Base-by-base conservation (phyloP, 1,140 invertebrate species). In the Anastrepha ludens region DNA sequence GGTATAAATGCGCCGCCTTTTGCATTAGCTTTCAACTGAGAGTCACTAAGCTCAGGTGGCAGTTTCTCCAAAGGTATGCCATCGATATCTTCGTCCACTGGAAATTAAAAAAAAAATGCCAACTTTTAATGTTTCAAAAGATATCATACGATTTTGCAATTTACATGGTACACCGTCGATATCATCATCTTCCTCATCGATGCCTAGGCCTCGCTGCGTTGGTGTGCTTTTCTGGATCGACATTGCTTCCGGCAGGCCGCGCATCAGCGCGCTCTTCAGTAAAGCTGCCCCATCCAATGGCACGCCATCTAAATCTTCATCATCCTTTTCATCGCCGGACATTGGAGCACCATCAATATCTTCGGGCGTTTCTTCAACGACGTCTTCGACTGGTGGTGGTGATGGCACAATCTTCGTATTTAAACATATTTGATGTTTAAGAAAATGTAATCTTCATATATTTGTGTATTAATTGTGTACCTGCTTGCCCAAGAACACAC, bases 71-170 rank as follows among this genome's bases (percentile, higher is more conserved):
- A 93, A 1, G 97, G 97, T 17, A 96, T 93, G 11, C 97, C 97
- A 94, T 98, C 97, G n/a, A 98, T 95, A 92, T 98, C 97, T 70
- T 97, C 96, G 88, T 97, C 96, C 94, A 97, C 96, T 97, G 89
- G n/a, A 92, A 90, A 87, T 90, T 88, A 86, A 39, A 47, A 74
- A 17, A 0, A 74, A 47, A 74, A 47, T n/a, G n/a, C 2, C 11
- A 74, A 62, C 5, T 64, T 58, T 64, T 58, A 29, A 64, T 58
- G 59, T 8, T 20, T 70, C 20, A 47, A 50, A 74, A 55, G 11
- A 55, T 55, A 55, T 11, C 3, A 81, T 39, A 87, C 13, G 7
- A 17, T 70, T 41, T 85, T 60, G 81, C 29, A 64, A 90, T 94
- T 93, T 93, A 97, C 96, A 95, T 50, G 96, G 96, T 64, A 97